Evolutionary conservation across 2,888 invertebrate species (phyloP), one percentile per base, ranked within the genome.

Genomic region (Steinernema scapterisci): DNA sequence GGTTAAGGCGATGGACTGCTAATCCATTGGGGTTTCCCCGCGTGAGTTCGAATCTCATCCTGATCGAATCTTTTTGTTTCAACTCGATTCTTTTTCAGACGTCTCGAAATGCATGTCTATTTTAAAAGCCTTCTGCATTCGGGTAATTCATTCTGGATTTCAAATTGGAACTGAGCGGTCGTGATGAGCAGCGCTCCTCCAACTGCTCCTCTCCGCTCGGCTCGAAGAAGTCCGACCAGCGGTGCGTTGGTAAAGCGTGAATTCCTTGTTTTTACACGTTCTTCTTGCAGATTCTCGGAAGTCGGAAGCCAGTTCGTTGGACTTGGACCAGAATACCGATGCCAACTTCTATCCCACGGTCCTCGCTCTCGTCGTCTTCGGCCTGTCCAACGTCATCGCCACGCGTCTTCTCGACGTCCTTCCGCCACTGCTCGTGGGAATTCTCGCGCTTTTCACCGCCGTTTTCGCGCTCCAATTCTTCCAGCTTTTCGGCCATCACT

Each of bases 1-100:
- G 85, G 85, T 85, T 85, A 85, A 85, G 85, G 85, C 85, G 85
- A 82, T 85, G 85, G 85, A 85, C 85, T 85, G 85, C 85, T 85
- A 85, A 85, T 85, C 85, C 85, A 85, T 82, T 85, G 85, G 84
- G 85, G 78, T 83, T 82, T 85, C 78, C 85, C 84, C 85, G 85
- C 85, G 84, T 83, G 84, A 84, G 85, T 85, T 85, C 85, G 84
- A 84, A 84, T 84, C 84, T 81, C 83, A 81, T 81, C 82, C 82
- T 82, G 81, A 79, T 78, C 79, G 79, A 78, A 80, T 75, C 38
- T 70, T 76, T 80, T 80, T 78, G 11, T 52, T 23, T 21, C 6
- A 23, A 21, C 3, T 21, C 21, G 23, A 3, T 52, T 52, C 6
- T 9, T 21, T 23, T 52, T 21, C 23, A 52, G 21, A 52, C 2